A percentile compares a stretch with the other conserved stretches of the same genome.
phyloP scores from a whole-genome alignment of 2,797 vertebrate species.

The Sebastes trivittatus region DNA sequence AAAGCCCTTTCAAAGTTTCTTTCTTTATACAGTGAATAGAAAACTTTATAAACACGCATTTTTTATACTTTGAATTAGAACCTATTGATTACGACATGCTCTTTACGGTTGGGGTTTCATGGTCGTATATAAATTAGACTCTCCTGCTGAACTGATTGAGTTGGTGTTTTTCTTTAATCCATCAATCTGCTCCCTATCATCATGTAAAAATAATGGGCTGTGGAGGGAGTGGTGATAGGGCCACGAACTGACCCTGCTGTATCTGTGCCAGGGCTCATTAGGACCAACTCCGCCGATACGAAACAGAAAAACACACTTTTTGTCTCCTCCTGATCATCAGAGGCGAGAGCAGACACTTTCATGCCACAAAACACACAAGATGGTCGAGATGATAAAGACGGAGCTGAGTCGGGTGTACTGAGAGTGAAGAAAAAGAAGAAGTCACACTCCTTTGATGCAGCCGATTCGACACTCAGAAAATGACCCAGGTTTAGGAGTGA shows the following conservation, averaged over 20 bases:
- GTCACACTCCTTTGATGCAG: conserved; percentile 17
- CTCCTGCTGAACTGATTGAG: conserved; percentile 13
- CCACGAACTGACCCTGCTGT: conserved; percentile 42
- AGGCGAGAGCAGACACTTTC: conserved; percentile 45
- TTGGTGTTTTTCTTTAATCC: conserved; percentile 26
- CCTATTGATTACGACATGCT: not conserved
- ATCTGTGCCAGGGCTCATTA: conserved; percentile 62
- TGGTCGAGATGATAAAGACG: conserved; percentile 6
- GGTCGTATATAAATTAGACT: conserved; percentile 4
- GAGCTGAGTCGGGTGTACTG: conserved; percentile 4
- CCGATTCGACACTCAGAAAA: conserved; percentile 9
- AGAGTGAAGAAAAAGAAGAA: conserved; percentile 9
- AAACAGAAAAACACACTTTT: conserved; percentile 50
- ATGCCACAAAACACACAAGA: conserved; percentile 42
- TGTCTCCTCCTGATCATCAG: conserved; percentile 48
- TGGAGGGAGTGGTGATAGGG: conserved; percentile 28
- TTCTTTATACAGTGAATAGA: conserved; percentile 4
- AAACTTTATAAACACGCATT: conserved; percentile 1
- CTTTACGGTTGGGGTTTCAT: not conserved
- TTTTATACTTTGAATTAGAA: not conserved
- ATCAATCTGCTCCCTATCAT: conserved; percentile 39
- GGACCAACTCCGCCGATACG: conserved; percentile 41
- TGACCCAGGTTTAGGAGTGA: conserved; percentile 4
- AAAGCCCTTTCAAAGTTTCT: not conserved
- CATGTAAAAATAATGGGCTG: conserved; percentile 50